Conservation (phyloP, 2,797 vertebrate genomes). For the Furcifer pardalis region DNA sequence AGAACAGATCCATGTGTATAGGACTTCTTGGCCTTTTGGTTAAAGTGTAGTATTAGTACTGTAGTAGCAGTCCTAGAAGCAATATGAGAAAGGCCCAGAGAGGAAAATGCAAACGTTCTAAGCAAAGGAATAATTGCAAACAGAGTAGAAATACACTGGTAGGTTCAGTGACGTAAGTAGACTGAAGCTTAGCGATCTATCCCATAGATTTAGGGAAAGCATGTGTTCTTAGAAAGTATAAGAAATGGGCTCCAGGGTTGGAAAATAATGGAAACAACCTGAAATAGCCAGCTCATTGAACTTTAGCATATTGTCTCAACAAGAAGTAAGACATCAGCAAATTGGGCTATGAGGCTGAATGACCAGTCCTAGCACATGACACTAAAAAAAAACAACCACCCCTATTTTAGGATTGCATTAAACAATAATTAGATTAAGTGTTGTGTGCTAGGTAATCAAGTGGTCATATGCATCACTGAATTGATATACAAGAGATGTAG, state of each 20-base stretch:
- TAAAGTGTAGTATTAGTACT: no score
- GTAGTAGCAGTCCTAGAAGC: background rate
- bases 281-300: background rate
- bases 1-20: background rate
- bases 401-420: conserved; percentile 27
- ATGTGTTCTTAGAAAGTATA: background rate
- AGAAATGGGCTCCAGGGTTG: background rate
- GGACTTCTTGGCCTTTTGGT: no score
- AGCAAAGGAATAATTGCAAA: background rate
- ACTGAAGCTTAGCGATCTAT: background rate
- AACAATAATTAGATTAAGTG: conserved; percentile 58
- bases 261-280: background rate
- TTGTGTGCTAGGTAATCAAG: conserved; percentile 55
- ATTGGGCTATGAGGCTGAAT: background rate
- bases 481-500: conserved; percentile 39
- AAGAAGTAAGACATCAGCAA: background rate
- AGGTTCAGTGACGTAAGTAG: background rate
- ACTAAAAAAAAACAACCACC: conserved; percentile 1
- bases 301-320: background rate
- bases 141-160: background rate
- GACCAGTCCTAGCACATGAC: background rate
- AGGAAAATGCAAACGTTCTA: background rate
- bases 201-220: background rate
- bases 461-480: conserved; percentile 54
- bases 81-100: background rate